phyloP scores from a whole-genome alignment of 2,888 invertebrate species.

The Arge pagana region DNA sequence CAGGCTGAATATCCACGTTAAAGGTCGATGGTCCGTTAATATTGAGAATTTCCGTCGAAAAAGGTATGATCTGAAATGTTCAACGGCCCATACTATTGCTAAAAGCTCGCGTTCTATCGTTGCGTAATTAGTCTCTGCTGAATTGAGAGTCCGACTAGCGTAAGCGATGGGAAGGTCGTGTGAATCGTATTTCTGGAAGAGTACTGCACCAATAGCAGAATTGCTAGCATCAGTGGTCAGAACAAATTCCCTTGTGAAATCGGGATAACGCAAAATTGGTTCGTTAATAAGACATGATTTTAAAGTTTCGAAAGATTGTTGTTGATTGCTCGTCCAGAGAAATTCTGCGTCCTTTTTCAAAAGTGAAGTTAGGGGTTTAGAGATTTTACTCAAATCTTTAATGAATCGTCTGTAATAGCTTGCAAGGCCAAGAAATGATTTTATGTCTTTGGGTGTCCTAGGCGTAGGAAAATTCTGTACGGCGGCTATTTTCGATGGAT shows the following conservation, averaged over 20 bases:
- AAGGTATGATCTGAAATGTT: slow-evolving; percentile 51
- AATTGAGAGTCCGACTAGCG: slow-evolving; percentile 44
- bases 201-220: slow-evolving; percentile 37
- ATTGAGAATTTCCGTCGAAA: slow-evolving; percentile 49
- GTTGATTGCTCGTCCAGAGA: slow-evolving; percentile 29
- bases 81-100: slow-evolving; percentile 46
- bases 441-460: slow-evolving; percentile 30
- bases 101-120: slow-evolving; percentile 51
- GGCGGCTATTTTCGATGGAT: slow-evolving; percentile 32
- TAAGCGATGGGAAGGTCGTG: slow-evolving; percentile 45
- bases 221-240: slow-evolving; percentile 49
- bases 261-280: slow-evolving; percentile 37
- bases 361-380: slow-evolving; percentile 38
- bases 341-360: slow-evolving; percentile 34
- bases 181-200: slow-evolving; percentile 42
- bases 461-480: slow-evolving; percentile 34
- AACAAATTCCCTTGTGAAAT: slow-evolving; percentile 39
- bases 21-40: slow-evolving; percentile 47
- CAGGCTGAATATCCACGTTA: slow-evolving; percentile 44
- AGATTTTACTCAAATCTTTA: slow-evolving; percentile 34
- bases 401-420: slow-evolving; percentile 49
- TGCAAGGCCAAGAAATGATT: slow-evolving; percentile 41
- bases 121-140: slow-evolving; percentile 46
- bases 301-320: slow-evolving; percentile 25
- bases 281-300: slow-evolving; percentile 5